phyloP scores from a whole-genome alignment of 64 coral and sea anemone species.

The Actinia equina region DNA sequence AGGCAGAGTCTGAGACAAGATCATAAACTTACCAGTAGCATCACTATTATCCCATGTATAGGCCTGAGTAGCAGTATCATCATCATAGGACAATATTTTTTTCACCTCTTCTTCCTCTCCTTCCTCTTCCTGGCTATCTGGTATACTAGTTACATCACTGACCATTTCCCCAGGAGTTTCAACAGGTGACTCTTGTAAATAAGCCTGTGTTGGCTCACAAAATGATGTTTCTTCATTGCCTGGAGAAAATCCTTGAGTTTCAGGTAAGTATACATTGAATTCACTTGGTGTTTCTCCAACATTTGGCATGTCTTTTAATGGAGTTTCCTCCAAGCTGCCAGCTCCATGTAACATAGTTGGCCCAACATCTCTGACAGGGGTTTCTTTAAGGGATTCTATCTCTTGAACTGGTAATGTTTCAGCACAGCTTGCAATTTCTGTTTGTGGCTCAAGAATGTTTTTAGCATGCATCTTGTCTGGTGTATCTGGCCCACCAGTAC shows the following conservation, averaged over 20 bases:
- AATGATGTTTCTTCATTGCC: neutral
- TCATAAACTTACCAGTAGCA: constrained; percentile 1
- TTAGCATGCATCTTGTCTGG: neutral
- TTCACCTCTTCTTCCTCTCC: neutral
- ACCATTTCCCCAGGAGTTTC: neutral
- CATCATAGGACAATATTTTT: constrained; percentile 13
- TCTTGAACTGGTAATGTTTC: neutral
- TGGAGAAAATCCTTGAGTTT: constrained; percentile 9
- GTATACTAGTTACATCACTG: neutral
- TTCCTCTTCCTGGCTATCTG: constrained; percentile 19
- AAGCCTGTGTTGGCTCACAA: constrained; percentile 21
- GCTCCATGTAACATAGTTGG: neutral
- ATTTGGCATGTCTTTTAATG: constrained; percentile 12
- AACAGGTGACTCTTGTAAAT: neutral
- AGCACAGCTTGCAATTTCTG: neutral
- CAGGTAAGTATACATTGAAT: neutral
- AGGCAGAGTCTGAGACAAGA: neutral
- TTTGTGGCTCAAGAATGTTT: no score
- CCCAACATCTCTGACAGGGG: neutral
- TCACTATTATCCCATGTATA: constrained; percentile 22
- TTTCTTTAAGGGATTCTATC: neutral
- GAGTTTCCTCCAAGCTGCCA: constrained; percentile 17
- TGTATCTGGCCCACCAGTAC: neutral
- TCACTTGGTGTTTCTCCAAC: neutral
- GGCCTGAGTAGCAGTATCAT: constrained; percentile 21